Base-by-base conservation (phyloP, 2,797 vertebrate species). In the Sebastes matsubarae region DNA sequence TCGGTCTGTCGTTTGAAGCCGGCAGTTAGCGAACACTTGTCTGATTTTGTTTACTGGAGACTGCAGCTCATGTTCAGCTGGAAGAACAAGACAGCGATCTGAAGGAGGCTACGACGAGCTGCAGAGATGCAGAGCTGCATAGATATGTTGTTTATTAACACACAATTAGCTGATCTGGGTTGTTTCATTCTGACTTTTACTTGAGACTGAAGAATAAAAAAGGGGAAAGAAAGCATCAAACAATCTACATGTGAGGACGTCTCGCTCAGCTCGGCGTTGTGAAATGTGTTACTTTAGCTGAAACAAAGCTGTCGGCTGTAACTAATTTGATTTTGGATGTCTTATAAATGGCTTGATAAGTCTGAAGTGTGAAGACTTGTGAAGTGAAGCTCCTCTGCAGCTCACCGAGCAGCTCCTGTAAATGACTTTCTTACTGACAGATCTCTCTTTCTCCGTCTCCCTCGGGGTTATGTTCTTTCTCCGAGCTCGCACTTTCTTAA, bases 221-320 rank as follows among this genome's bases (percentile, higher is more conserved):
- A 6, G 5, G n/a, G 22, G 20, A 32, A 60, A 46, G 52, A 25
- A 55, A 16, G 38, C 64, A 72, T 83, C 34, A 77, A 81, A 83
- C 79, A 71, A 79, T 87, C 29, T 61, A 46, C 66, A 83, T 72
- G 71, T 84, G 20, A 50, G 22, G 72, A 77, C 1, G 77, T 79
- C 72, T 79, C 10, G 24, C 83, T 81, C 79, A 2, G 55, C 80
- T 86, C 76, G 30, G 18, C 83, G 77, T 83, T 77, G 85, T 46
- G 32, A 89, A 90, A 80, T 63, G 79, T 90, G 66, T 80, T 88
- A 68, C 80, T 88, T 81, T 67, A 64, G 76, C 75, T 77, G 83
- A 90, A 92, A 92, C 92, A 90, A 92, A 92, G 90, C 86, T 89
- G 88, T 83, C 77, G 84, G 85, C 90, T 90, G 88, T 82, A 81